Conservation (phyloP, 2,888 invertebrate genomes). For the Sarcophaga caerulescens region DNA sequence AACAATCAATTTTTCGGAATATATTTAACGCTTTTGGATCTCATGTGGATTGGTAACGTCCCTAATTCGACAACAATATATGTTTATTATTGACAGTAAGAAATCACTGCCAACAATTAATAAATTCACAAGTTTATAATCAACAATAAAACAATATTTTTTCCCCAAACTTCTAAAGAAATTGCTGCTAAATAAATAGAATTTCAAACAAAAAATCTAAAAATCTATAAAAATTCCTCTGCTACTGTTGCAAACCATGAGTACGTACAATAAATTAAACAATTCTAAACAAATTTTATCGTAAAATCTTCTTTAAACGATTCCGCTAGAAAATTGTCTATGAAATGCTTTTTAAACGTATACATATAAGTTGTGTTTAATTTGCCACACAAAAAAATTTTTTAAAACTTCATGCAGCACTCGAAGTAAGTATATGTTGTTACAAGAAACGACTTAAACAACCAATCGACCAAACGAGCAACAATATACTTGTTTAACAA, state of each 20-base stretch:
- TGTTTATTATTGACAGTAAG: too few species aligned
- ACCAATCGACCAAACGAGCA: slow-evolving; percentile 36
- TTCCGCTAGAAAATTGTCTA: slow-evolving; percentile 12
- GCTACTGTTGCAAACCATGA: slow-evolving; percentile 58
- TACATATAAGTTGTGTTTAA: background rate
- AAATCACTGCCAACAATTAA: too few species aligned
- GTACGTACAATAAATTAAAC: slow-evolving; percentile 29
- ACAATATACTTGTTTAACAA: background rate
- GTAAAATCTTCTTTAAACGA: slow-evolving; percentile 22
- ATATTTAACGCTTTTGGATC: too few species aligned
- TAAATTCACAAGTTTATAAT: too few species aligned
- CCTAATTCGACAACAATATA: too few species aligned
- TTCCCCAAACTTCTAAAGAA: too few species aligned
- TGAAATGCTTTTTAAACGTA: background rate
- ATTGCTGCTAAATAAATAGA: too few species aligned
- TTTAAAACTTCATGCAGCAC: slow-evolving; percentile 14
- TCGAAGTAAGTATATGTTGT: slow-evolving; percentile 23
- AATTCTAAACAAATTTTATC: slow-evolving; percentile 11
- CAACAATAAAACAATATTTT: too few species aligned
- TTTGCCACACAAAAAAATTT: slow-evolving; percentile 18
- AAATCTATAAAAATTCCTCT: background rate
- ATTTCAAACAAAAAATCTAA: too few species aligned
- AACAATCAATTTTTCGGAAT: too few species aligned
- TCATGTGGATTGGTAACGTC: too few species aligned
- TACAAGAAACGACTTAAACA: slow-evolving; percentile 8